Evolutionary conservation across 2,113 vertebrate genomes (phyloP).

Genomic region (Hassar affinis): DNA sequence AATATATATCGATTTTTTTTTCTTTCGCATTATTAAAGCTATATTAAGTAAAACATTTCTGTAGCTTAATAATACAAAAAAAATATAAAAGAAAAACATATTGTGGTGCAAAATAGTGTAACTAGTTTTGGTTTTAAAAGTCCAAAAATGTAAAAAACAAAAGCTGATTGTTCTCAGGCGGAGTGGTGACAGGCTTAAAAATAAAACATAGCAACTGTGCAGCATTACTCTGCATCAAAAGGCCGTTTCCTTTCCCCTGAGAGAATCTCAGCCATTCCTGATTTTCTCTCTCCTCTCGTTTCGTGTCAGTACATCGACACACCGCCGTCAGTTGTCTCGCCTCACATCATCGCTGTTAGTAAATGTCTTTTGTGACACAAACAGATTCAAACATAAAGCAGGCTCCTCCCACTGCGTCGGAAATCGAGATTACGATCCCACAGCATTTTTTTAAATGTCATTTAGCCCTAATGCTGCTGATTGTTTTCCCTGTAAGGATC

Average conservation of each 20-base stretch:
- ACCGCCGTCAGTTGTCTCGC: neutral
- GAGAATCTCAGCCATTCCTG: neutral
- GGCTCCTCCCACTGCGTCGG: neutral
- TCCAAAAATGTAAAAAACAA: neutral
- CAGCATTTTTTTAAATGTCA: neutral
- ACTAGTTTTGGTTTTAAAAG: neutral
- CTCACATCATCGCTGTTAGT: neutral
- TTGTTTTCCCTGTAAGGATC: constrained; percentile 10
- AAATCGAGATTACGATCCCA: neutral
- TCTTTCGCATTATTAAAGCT: no score
- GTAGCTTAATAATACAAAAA: no score
- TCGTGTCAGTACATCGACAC: neutral
- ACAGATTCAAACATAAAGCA: neutral
- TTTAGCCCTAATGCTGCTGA: constrained; percentile 4
- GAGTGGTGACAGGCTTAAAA: neutral
- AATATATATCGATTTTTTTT: no score
- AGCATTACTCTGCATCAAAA: neutral
- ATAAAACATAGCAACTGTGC: neutral
- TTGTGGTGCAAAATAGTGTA: no score
- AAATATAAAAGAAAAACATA: no score
- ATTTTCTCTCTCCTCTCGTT: neutral
- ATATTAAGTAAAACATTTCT: no score
- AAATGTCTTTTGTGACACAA: neutral
- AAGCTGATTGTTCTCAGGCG: neutral
- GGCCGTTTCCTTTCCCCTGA: neutral